Evolutionary conservation across 2,797 vertebrate species (phyloP).

Genomic region (Podargus strigoides): DNA sequence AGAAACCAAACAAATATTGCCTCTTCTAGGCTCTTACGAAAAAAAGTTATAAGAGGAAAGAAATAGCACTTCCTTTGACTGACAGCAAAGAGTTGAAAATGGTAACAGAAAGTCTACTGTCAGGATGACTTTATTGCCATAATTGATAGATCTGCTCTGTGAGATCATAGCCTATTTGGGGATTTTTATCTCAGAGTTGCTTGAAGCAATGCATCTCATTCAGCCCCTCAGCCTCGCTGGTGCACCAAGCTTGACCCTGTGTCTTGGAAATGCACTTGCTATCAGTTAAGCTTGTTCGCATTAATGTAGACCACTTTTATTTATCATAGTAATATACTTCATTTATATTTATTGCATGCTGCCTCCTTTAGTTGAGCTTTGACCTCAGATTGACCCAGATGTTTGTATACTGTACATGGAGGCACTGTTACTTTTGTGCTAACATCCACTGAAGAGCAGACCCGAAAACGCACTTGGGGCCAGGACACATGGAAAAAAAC

Average conservation of each 20-base stretch:
- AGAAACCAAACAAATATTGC: not conserved
- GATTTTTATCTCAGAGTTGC: not conserved
- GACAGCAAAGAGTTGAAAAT: not conserved
- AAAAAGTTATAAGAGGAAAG: not conserved
- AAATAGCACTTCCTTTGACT: not conserved
- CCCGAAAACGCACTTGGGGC: not conserved
- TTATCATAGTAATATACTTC: constrained; percentile 7
- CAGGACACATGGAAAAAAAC: not conserved
- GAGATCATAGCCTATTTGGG: not conserved
- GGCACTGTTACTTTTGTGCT: not conserved
- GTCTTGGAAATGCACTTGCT: not conserved
- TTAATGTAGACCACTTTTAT: not conserved
- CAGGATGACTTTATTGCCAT: not conserved
- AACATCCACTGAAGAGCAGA: not conserved
- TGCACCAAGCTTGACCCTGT: constrained; percentile 25
- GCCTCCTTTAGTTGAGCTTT: not conserved
- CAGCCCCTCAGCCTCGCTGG: not conserved
- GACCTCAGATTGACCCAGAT: constrained; percentile 24
- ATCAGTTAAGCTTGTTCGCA: constrained; percentile 38
- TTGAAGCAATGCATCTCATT: not conserved
- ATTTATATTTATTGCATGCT: constrained; percentile 25
- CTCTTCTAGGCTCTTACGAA: not conserved
- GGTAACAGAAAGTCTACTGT: not conserved
- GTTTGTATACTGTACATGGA: not conserved
- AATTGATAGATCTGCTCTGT: not conserved